A percentile compares a stretch with the other conserved stretches of the same genome.
These are phyloP conservation scores for Oxygymnocypris stewartii DNA, from an alignment of 2,113 vertebrate genomes.

Conservation along the genomic window DNA sequence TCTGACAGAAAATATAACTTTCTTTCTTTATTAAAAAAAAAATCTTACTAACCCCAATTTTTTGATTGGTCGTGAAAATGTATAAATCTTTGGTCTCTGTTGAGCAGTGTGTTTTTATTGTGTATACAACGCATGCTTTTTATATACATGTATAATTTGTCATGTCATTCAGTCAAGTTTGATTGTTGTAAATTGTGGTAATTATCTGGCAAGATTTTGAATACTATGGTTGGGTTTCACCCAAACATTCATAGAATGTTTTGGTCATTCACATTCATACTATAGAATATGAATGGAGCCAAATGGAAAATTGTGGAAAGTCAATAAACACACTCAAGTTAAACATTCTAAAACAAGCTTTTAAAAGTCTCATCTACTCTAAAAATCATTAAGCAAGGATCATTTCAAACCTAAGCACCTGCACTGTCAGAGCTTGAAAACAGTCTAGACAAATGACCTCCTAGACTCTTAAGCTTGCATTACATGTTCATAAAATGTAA, in stretches of 20 bases:
- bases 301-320: neutral
- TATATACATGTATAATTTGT: conserved; percentile 7
- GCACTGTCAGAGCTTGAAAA: conserved; percentile 34
- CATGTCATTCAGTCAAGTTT: conserved; percentile 20
- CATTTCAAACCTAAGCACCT: conserved; percentile 50
- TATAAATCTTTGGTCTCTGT: neutral
- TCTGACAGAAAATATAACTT: too few relatives aligned
- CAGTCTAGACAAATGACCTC: conserved; percentile 38
- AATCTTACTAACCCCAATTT: neutral
- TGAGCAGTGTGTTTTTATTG: conserved; percentile 6
- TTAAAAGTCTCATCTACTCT: conserved; percentile 12
- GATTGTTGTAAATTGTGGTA: conserved; percentile 38
- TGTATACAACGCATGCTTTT: neutral
- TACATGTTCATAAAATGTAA: conserved; percentile 44
- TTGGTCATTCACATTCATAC: neutral
- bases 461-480: conserved; percentile 21
- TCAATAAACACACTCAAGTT: conserved; percentile 36
- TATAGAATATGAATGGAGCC: conserved; percentile 18
- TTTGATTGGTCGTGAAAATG: neutral
- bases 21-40: too few relatives aligned
- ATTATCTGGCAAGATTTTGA: conserved; percentile 34
- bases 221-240: neutral
- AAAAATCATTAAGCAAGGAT: conserved; percentile 39
- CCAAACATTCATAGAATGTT: conserved; percentile 39
- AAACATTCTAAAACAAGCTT: conserved; percentile 4